phyloP scores from a whole-genome alignment of 2,888 invertebrate genomes.

The Megamerina dolium region DNA sequence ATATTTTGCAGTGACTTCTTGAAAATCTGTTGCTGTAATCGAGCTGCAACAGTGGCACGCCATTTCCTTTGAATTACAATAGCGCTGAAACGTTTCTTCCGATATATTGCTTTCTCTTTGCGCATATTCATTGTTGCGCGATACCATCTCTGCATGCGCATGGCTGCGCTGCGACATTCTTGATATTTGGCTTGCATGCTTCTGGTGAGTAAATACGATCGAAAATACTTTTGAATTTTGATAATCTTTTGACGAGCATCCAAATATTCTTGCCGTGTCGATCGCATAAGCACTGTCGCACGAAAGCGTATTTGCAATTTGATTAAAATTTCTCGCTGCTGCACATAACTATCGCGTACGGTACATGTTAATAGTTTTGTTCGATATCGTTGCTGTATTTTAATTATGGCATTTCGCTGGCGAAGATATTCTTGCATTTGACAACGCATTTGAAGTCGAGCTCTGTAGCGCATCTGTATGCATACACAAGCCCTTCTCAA shows the following conservation, averaged over 20 bases:
- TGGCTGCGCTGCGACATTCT: constrained; percentile 23
- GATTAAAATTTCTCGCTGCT: constrained; percentile 26
- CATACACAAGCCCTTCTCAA: constrained; percentile 19
- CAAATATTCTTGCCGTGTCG: constrained; percentile 21
- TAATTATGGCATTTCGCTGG: constrained; percentile 27
- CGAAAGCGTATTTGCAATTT: constrained; percentile 38
- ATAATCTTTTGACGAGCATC: constrained; percentile 29
- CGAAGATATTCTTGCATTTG: constrained; percentile 18
- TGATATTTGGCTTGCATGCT: constrained; percentile 21
- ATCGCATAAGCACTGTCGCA: constrained; percentile 32
- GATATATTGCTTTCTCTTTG: constrained; percentile 16
- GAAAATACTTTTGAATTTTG: constrained; percentile 37
- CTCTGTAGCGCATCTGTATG: constrained; percentile 29
- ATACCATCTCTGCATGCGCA: constrained; percentile 33
- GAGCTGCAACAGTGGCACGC: constrained; percentile 38
- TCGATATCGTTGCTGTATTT: constrained; percentile 50
- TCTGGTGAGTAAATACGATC: constrained; percentile 35
- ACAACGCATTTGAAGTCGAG: constrained; percentile 23
- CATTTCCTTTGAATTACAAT: constrained; percentile 37
- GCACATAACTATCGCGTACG: constrained; percentile 23
- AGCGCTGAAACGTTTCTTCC: constrained; percentile 17
- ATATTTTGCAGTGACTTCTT: constrained; percentile 28
- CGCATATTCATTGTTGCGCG: constrained; percentile 24
- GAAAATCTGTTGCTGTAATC: constrained; percentile 20
- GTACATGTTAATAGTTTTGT: constrained; percentile 34